Evolutionary conservation across 2,888 invertebrate genomes (phyloP), one percentile per base, ranked within the genome.

Genomic region (Caenorhabditis sp.): DNA sequence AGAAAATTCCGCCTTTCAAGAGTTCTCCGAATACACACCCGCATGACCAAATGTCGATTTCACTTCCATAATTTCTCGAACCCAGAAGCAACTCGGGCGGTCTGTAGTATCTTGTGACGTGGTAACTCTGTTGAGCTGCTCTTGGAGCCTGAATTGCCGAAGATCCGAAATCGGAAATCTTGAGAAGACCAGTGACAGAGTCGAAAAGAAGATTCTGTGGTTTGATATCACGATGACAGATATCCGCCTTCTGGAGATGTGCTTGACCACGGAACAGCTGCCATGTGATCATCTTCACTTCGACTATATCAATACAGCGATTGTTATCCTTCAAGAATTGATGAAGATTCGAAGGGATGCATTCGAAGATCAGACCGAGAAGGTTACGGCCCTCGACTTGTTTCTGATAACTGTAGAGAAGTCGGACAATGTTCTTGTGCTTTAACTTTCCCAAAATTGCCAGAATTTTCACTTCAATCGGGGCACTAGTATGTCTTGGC

Each of bases 131-230:
- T 72, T 84, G 87, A 26, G 68, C 41, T 3, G 69, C 63, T 31
- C 77, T 82, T 12, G 68, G 49, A 0, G 64, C n/a, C 63, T 84
- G 70, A 7, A 86, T 51, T n/a, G 85, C 38, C 8, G 85, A 85
- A 5, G 83, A 81, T 16, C 85, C 85, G 59, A 81, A 85, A 28
- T 85, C 85, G 12, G 82, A 73, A 19, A 85, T 82, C 59, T 99
- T 99, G 0, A 99, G 93, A 5, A 96, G 95, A 0, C 97, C 98
- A 92, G 81, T 64, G 7, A 95, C 95, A 92, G 97, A 97, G 0
- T 98, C 98, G 80, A 98, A 96, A 12, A 99, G 94, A 41, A 99
- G 97, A 93, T 99, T 99, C 0, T 98, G 98, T 8, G 98, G 97
- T 93, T 99, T 98, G 97, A 99, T 97, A 91, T 98, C 98, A 89